Base-by-base conservation (phyloP, 2,888 invertebrate species). In the Melieria picta region DNA sequence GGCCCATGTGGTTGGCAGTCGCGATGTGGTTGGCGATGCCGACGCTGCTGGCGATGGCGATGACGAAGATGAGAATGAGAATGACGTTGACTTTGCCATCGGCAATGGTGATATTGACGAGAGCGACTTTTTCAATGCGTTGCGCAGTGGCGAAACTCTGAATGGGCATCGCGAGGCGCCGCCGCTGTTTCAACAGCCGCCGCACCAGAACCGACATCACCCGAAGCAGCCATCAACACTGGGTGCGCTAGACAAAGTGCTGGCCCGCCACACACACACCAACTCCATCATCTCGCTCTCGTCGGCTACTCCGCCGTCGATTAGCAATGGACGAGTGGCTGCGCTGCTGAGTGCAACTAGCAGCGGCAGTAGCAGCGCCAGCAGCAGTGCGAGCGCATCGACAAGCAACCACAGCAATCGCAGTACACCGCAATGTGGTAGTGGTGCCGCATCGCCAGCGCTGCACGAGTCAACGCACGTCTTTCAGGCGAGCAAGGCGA, bases 281-380 rank as follows among this genome's bases (percentile, higher is more conserved):
- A 89, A 88, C 88, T 89, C 89, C 87, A 89, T 89, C 87, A 89
- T 89, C 83, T 89, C 90, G 78, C 86, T 90, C 83, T 90, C 90
- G 69, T 77, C 79, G 50, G 60, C 68, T 7, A 72, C 74, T 65
- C 70, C 76, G 61, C 74, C 74, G 57, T 65, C 76, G 30, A 43
- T 73, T 43, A 76, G 65, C 60, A 77, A 74, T 73, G 69, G 78
- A 89, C 88, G 86, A 3, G 47, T 55, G 13, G 30, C 30, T 55
- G 68, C 30, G 42, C 65, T 62, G 56, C 67, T 72, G 55, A 72
- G 61, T 66, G 69, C 63, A 60, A 72, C 47, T 46, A 71, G 61
- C 42, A 76, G 76, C 62, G 89, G 89, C 83, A 76, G 74, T 62
- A 78, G 79, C 69, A 78, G 76, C 57, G 89, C 89, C 83, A 76